Base-by-base conservation (phyloP, 2,888 invertebrate species). In the Drosophila percnosoma region DNA sequence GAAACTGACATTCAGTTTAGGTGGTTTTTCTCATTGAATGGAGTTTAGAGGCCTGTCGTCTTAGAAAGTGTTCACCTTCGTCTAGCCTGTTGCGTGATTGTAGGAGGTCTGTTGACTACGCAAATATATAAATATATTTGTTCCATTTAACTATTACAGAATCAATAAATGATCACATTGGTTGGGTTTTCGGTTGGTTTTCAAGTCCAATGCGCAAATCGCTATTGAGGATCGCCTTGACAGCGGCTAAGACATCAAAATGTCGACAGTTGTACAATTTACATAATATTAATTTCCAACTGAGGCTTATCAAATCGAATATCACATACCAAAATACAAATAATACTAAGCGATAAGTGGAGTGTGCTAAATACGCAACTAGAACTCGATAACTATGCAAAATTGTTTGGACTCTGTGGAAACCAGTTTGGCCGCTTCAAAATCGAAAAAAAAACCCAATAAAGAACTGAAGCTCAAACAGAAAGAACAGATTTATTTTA, bases 341-440 rank as follows among this genome's bases (percentile, higher is more conserved):
- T 13, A 68, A 58, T 63, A 65, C 69, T 73, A 59, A 71, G 73
- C 69, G 67, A 68, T 75, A 87, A 84, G 85, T 84, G 82, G 89
- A 78, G 75, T 85, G 79, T 82, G 78, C 85, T 87, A 72, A 73
- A 62, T 63, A 61, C 61, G 61, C 59, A 40, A 54, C 73, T 60
- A 65, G 55, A 75, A 69, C 49, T 62, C 57, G 63, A 69, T 68
- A 62, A 63, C 60, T 68, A 69, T 69, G 68, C 66, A 75, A 68
- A 78, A 71, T 67, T 51, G 13, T 66, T 69, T 69, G 63, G 60
- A 67, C 40, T 58, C 54, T 34, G 33, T 68, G 4, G 29, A 83
- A 83, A 87, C 89, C 79, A 27, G 90, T 84, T 84, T 54, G 64
- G 31, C 58, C 33, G 68, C 68, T 70, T 53, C 33, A 27, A 65